A percentile compares a stretch with the other conserved stretches of the same genome.
Conservation (phyloP, 2,113 vertebrate species). For the Naja naja region DNA sequence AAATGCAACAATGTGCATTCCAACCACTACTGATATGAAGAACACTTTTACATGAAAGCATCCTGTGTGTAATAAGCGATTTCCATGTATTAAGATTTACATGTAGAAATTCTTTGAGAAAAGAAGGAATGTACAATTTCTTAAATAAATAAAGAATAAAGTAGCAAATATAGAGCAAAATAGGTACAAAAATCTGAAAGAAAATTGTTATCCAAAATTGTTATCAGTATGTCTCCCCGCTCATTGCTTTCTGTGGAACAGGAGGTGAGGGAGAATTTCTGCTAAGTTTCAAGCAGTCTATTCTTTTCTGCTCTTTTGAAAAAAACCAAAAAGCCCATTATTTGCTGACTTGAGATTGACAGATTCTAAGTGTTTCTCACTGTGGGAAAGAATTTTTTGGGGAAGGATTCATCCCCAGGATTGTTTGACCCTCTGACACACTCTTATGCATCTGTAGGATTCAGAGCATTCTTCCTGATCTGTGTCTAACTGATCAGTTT, state of each 20-base stretch:
- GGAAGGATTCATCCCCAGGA: not conserved
- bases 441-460: not conserved
- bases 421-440: not conserved
- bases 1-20: not conserved
- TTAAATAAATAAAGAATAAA: not conserved
- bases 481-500: not conserved
- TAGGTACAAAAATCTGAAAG: not conserved
- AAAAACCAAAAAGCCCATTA: not conserved
- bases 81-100: not conserved
- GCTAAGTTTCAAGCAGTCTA: not conserved
- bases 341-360: not conserved
- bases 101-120: not conserved
- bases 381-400: not conserved
- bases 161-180: not conserved
- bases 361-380: not conserved
- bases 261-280: not conserved
- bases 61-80: not conserved
- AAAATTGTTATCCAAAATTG: not conserved
- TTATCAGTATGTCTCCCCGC: not conserved
- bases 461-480: not conserved
- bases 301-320: not conserved
- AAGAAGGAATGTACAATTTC: not conserved
- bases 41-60: not conserved
- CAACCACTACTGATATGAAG: not conserved
- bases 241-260: not conserved